Percentiles rank a stretch among this genome's conserved stretches.
Conservation (phyloP, 1,140 invertebrate species). For the Phenacoccus solenopsis region DNA sequence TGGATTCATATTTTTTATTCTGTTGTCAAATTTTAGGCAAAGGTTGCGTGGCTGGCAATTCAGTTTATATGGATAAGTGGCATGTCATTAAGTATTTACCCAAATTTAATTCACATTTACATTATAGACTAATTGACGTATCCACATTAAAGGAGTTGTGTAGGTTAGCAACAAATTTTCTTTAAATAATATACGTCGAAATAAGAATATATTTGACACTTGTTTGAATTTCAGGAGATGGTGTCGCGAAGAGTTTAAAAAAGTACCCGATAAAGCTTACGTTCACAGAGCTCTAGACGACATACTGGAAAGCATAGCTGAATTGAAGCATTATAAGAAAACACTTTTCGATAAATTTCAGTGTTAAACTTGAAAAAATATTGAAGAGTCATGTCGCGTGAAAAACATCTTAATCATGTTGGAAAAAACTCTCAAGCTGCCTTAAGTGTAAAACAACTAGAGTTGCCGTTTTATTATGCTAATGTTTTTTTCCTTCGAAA, state of each 20-base stretch:
- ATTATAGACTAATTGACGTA: conserved; percentile 90
- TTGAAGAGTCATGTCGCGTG: no score
- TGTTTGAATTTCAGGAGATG: conserved; percentile 32
- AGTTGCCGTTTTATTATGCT: no score
- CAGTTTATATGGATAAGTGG: conserved; percentile 68
- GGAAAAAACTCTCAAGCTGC: no score
- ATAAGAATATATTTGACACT: neutral
- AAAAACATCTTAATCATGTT: no score
- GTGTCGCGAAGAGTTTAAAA: conserved; percentile 21
- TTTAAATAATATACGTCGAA: conserved; percentile 45
- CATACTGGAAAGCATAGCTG: conserved; percentile 72
- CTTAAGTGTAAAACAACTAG: no score
- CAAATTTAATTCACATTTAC: conserved; percentile 57
- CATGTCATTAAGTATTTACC: conserved; percentile 71
- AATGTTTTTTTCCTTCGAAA: no score
- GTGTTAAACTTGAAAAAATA: neutral
- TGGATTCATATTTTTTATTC: neutral
- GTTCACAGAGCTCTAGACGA: conserved; percentile 66
- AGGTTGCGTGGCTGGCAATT: conserved; percentile 78
- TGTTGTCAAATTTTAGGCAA: conserved; percentile 33
- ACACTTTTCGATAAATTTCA: neutral
- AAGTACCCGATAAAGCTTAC: conserved; percentile 46
- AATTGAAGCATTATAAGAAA: conserved; percentile 60
- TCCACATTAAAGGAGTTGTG: conserved; percentile 75
- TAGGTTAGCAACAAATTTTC: conserved; percentile 33